Conservation (phyloP, 2,888 invertebrate species). For the Thecocarcelia acutangulata region DNA sequence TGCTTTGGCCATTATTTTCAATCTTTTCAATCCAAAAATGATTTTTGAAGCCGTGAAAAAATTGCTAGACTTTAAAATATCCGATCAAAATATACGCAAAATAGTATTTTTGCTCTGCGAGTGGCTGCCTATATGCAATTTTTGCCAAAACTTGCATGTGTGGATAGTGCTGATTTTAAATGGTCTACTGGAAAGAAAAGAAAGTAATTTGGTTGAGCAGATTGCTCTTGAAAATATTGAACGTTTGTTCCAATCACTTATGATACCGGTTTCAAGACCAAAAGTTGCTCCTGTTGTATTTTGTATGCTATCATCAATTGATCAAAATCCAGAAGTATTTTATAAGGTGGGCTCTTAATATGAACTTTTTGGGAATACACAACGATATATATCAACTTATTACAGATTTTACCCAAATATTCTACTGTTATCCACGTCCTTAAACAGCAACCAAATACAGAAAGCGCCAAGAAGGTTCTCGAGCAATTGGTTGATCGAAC, state of each 20-base stretch:
- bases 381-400: neutral
- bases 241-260: constrained; percentile 83
- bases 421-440: constrained; percentile 83
- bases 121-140: constrained; percentile 86
- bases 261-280: constrained; percentile 83
- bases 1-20: constrained; percentile 79
- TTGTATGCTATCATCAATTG: constrained; percentile 85
- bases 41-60: constrained; percentile 78
- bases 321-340: constrained; percentile 84
- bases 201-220: constrained; percentile 83
- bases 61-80: constrained; percentile 74
- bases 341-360: constrained; percentile 82
- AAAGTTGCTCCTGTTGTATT: constrained; percentile 85
- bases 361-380: too few species aligned
- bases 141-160: constrained; percentile 84
- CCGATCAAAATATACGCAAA: constrained; percentile 82
- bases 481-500: constrained; percentile 85
- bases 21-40: constrained; percentile 77
- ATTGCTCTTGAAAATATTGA: constrained; percentile 85
- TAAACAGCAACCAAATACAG: constrained; percentile 83
- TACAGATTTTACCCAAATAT: constrained; percentile 82
- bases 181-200: constrained; percentile 84
- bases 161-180: constrained; percentile 87
- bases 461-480: constrained; percentile 83
- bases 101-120: constrained; percentile 85